Base-by-base conservation (phyloP, 2,113 vertebrate genomes). In the Brachyhypopomus occidentalis region DNA sequence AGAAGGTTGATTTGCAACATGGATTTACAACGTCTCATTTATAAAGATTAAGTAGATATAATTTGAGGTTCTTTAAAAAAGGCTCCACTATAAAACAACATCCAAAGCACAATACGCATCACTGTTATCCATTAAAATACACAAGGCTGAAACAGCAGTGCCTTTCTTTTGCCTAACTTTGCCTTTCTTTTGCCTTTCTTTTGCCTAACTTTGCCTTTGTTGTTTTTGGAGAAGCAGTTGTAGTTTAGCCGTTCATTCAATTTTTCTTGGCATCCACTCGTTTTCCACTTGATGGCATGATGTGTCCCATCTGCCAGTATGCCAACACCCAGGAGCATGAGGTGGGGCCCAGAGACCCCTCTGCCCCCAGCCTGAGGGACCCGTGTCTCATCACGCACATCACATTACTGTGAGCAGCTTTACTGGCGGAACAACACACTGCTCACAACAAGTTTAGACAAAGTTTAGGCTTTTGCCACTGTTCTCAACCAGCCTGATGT, bases 221-320 rank as follows among this genome's bases (percentile, higher is more conserved):
- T 27, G 19, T 6, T 30, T 55, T 45, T 76, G 34, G 34, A 62
- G 38, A 55, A 60, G 75, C 82, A 76, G 72, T 84, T 79, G 77
- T 66, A 58, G 74, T 84, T 67, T n/a, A 70, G 34, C 58, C 80
- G 74, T 66, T 77, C 60, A 80, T 27, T 75, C 60, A 62, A 22
- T 85, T 55, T 84, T 80, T 70, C 72, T 83, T 86, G 73, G 78
- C 66, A 83, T 90, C 76, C 59, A 72, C 86, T 88, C 83, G 80
- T 88, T 93, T 93, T 93, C 91, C 92, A 92, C 89, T 90, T 93
- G 89, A 92, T 89, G 91, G 90, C 88, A 88, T 79, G 89, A 87
- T 89, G 90, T 91, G 87, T 75, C 79, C 90, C 89, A 92, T 92
- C 90, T 94, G 92, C 90, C 87, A 86, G 84, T 59, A 79, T 88